phyloP scores from a whole-genome alignment of 2,113 vertebrate species.

The Microcebus jonahi region DNA sequence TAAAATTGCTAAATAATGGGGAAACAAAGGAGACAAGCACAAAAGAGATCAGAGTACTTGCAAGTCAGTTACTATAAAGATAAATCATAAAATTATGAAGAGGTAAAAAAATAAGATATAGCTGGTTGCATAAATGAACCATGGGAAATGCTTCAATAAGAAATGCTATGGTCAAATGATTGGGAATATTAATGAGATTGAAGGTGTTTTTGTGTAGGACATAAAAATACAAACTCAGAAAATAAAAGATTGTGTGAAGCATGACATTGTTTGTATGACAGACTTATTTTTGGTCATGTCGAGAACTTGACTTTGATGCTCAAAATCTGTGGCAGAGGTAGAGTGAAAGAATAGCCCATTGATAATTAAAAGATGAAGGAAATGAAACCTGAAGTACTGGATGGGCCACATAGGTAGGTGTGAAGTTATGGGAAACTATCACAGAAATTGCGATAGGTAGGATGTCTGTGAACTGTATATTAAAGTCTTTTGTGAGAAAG shows the following conservation, averaged over 20 bases:
- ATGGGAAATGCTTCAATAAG: background rate
- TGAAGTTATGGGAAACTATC: background rate
- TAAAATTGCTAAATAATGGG: background rate
- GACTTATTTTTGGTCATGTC: background rate
- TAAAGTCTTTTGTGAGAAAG: background rate
- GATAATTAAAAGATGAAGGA: background rate
- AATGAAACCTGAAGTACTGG: background rate
- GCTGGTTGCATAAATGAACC: background rate
- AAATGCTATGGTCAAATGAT: background rate
- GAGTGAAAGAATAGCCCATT: background rate
- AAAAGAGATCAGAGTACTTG: background rate
- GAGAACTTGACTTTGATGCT: background rate
- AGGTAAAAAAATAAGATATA: background rate
- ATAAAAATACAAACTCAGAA: background rate
- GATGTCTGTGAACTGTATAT: background rate
- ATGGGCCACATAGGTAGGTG: no score
- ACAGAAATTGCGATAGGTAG: background rate
- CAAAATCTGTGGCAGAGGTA: background rate
- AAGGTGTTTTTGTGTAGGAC: background rate
- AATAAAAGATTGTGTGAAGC: background rate
- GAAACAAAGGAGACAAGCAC: background rate
- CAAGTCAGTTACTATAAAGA: background rate
- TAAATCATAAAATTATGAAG: background rate
- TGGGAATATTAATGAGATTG: background rate
- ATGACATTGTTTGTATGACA: background rate